A percentile compares a stretch with the other conserved stretches of the same genome.
Evolutionary conservation across 2,113 vertebrate species (phyloP).

Genomic region (Tachycineta bicolor): DNA sequence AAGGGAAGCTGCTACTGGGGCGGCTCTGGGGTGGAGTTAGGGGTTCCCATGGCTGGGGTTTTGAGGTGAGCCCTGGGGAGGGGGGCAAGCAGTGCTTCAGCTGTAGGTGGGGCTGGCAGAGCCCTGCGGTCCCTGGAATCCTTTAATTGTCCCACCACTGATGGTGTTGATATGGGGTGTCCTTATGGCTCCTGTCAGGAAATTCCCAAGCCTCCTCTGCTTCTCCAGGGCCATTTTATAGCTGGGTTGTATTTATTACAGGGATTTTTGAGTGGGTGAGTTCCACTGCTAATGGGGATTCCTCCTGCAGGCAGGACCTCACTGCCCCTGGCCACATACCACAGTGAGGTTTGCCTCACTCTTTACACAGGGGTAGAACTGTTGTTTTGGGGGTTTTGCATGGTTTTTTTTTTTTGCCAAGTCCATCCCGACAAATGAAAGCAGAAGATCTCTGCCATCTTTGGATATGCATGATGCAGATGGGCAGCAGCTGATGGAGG

Average conservation of each 20-base stretch:
- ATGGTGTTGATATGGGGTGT: neutral
- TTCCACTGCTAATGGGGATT: accelerated
- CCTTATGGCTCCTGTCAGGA: neutral
- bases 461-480: neutral
- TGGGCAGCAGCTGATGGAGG: neutral
- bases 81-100: accelerated
- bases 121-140: neutral
- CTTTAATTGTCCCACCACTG: neutral
- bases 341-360: neutral
- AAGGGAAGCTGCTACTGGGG: neutral
- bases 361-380: neutral
- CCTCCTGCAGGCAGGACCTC: neutral
- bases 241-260: neutral
- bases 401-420: neutral
- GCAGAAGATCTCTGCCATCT: neutral
- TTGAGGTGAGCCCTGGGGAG: neutral
- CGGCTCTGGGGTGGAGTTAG: neutral
- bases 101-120: neutral
- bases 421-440: neutral
- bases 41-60: neutral
- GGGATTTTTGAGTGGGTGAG: neutral
- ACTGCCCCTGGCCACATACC: neutral
- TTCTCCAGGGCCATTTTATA: neutral
- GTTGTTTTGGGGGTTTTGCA: accelerated
- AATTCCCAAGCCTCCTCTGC: neutral